Evolutionary conservation across 2,888 invertebrate species (phyloP).

Genomic region (Megamerina dolium): DNA sequence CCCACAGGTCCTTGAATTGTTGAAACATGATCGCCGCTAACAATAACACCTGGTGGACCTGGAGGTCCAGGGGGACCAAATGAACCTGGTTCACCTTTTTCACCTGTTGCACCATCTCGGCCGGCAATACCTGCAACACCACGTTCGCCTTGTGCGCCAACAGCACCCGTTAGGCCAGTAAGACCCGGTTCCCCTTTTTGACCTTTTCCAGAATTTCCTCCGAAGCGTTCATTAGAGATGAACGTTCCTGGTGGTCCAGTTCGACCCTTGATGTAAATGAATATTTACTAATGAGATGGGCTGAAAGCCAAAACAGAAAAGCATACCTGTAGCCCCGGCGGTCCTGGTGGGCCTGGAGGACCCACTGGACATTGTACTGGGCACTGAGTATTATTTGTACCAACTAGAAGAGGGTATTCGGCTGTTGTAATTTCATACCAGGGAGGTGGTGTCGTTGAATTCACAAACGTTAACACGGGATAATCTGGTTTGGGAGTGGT

Average conservation of each 20-base stretch:
- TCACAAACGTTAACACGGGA: conserved; percentile 12
- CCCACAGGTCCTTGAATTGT: conserved; percentile 54
- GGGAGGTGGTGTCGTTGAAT: conserved; percentile 12
- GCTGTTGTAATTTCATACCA: conserved; percentile 9
- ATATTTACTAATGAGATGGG: no score
- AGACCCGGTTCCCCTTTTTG: conserved; percentile 29
- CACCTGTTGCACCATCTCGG: conserved; percentile 52
- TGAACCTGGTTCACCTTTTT: conserved; percentile 11
- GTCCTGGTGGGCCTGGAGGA: conserved; percentile 12
- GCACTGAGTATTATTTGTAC: conserved; percentile 18
- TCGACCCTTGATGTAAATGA: conserved; percentile 2
- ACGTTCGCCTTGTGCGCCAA: conserved; percentile 37
- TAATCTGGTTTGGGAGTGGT: conserved; percentile 3
- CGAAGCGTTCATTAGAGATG: neutral
- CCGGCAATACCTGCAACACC: conserved; percentile 53
- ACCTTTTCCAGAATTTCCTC: conserved; percentile 17
- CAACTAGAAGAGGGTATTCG: conserved; percentile 9
- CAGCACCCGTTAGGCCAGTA: conserved; percentile 48
- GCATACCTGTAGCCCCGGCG: conserved; percentile 13
- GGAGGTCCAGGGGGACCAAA: conserved; percentile 12
- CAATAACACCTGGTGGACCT: conserved; percentile 12
- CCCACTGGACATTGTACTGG: conserved; percentile 38
- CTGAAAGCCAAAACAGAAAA: no score
- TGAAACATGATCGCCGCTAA: neutral
- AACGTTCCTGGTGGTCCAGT: neutral